These are phyloP conservation scores for Prenolepis imparis DNA, from an alignment of 2,888 invertebrate genomes.

Conservation along the genomic window DNA sequence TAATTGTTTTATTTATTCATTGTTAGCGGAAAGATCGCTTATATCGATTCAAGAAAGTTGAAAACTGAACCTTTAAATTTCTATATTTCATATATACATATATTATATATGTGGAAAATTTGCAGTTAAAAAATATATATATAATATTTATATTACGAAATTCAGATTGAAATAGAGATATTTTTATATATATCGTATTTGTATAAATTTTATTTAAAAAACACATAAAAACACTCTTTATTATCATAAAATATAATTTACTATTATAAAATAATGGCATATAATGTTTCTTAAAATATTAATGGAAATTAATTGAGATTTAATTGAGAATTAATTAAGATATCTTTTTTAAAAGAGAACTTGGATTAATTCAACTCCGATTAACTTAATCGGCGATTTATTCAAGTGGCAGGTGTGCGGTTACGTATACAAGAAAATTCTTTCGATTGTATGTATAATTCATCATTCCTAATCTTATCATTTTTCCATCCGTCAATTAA, in stretches of 20 bases:
- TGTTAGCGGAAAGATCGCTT: not conserved
- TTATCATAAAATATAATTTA: too few species aligned
- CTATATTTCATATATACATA: not conserved
- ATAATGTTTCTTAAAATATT: not conserved
- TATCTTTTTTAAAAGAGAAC: not conserved
- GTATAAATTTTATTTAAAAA: not conserved
- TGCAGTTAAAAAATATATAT: not conserved
- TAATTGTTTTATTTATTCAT: constrained; percentile 1
- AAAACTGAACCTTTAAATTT: not conserved
- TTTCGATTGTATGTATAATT: too few species aligned
- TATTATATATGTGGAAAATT: not conserved
- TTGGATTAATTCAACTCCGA: not conserved
- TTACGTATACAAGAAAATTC: too few species aligned
- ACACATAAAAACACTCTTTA: not conserved
- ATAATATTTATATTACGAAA: not conserved
- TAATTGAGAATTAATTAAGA: too few species aligned
- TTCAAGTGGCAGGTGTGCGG: not conserved
- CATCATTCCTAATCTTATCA: too few species aligned
- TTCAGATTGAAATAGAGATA: not conserved
- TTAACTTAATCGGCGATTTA: not conserved
- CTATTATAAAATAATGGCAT: not conserved
- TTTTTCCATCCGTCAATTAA: too few species aligned
- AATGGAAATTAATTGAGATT: not conserved
- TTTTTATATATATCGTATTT: not conserved
- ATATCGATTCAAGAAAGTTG: not conserved